Evolutionary conservation across 2,797 vertebrate species (phyloP), one percentile per base, ranked within the genome.

Genomic region (Meda fulgida): DNA sequence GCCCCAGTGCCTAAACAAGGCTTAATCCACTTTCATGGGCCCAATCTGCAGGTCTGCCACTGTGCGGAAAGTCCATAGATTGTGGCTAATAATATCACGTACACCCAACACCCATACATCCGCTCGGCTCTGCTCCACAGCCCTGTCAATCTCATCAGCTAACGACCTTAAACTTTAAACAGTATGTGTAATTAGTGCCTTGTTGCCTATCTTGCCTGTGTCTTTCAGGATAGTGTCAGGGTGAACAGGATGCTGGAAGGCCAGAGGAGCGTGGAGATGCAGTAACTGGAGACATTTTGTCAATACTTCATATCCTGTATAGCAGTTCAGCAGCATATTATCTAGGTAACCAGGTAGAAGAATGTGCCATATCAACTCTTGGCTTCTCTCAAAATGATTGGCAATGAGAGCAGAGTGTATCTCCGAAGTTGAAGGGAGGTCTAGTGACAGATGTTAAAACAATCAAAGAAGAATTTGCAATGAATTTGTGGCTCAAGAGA

Each of bases 11-110:
- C 89, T 89, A 91, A 93, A 91, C 90, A 89, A 91, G 88, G 55
- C 88, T 91, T 93, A 92, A 94, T 94, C 92, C 91, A 88, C 90
- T 94, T 93, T 92, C 90, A 91, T 88, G 86, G 87, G 87, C 89
- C 77, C 89, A 90, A 90, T 92, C 91, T 90, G 84, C 40, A 14
- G 89, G 89, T 92, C 92, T 93, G n/a, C 81, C 87, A 78, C 77
- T 87, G 84, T 82, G 86, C 91, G 90, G 86, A 89, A 89, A 91
- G 91, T 90, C 88, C 87, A 84, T 73, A 23, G 87, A 92, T 93
- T 89, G 85, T 90, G 91, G 91, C 83, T 87, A 90, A 91, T 91
- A 91, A 84, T 80, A 40, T 80, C 16, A 21, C 58, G 26, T 9
- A 70, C 36, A 70, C 31, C 23, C 31, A 0, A 8, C 70, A 9